Percentiles rank a stretch among this genome's conserved stretches.
Evolutionary conservation across 2,888 invertebrate genomes (phyloP).

Genomic region (Thecocarcelia acutangulata): DNA sequence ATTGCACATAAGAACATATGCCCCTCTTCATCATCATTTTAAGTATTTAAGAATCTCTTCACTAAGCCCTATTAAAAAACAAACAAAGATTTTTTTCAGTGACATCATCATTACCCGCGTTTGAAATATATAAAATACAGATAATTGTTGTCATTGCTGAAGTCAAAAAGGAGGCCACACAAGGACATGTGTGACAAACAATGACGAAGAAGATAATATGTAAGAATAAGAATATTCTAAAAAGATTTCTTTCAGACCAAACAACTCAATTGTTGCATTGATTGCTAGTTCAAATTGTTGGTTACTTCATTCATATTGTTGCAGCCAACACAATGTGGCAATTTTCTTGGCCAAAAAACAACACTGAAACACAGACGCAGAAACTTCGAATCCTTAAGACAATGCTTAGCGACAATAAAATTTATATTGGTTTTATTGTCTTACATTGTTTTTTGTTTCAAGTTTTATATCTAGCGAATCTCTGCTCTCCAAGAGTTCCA

Average conservation of each 20-base stretch:
- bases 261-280: slow-evolving; percentile 57
- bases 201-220: slow-evolving; percentile 5
- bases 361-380: slow-evolving; percentile 2
- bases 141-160: slow-evolving; percentile 53
- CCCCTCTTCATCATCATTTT: slow-evolving; percentile 11
- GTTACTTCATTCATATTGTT: slow-evolving; percentile 32
- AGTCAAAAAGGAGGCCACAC: slow-evolving; percentile 55
- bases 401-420: slow-evolving; percentile 56
- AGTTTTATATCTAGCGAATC: slow-evolving; percentile 5
- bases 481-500: slow-evolving; percentile 11
- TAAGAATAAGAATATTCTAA: slow-evolving; percentile 29
- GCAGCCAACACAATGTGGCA: slow-evolving; percentile 63
- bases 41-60: neutral
- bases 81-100: slow-evolving; percentile 7
- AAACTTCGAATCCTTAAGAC: slow-evolving; percentile 33
- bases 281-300: neutral
- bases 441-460: slow-evolving; percentile 6
- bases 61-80: neutral
- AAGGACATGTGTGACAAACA: neutral
- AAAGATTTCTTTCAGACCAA: slow-evolving; percentile 20
- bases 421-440: slow-evolving; percentile 63
- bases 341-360: slow-evolving; percentile 54
- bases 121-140: slow-evolving; percentile 38
- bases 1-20: slow-evolving; percentile 61
- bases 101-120: slow-evolving; percentile 64